Base-by-base conservation (phyloP, 92 coral and sea anemone genomes). In the Scolanthus callimorphus region DNA sequence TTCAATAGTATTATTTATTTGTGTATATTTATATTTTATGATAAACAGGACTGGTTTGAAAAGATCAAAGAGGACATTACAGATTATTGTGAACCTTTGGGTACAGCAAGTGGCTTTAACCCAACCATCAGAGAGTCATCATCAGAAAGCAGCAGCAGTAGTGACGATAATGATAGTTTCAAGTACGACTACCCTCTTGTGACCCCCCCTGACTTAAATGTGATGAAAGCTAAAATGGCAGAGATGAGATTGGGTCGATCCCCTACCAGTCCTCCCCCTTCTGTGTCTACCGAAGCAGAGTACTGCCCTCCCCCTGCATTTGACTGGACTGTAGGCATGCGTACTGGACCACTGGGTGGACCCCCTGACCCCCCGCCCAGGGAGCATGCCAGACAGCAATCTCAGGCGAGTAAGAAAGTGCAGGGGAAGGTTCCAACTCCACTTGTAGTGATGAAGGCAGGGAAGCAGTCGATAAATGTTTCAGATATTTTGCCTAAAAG, bases 1-100 rank as follows among this genome's bases (percentile, higher is more conserved):
- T n/a, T n/a, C n/a, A n/a, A n/a, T n/a, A n/a, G n/a, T n/a, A n/a
- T n/a, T n/a, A n/a, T n/a, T n/a, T n/a, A n/a, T n/a, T n/a, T n/a
- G n/a, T n/a, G n/a, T n/a, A 50, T 11, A 2, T 50, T 50, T 53
- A 20, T 2, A 12, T 27, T 26, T 39, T 49, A 0, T 34, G 54
- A 11, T 11, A 47, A n/a, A n/a, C 43, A 80, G 95, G 89, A 81
- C 44, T 86, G 95, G 95, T 60, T 81, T 60, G 77, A 76, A 3
- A 71, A 71, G 61, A 70, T 86, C 24, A 19, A 19, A 30, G 68
- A 77, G 50, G 89, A 82, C 37, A 72, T 86, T 65, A 48, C 27
- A 29, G 89, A 86, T 38, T 81, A 74, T 29, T 80, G 86, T 59
- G 77, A 77, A 31, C 8, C 51, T 1, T 24, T 45, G 9, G 27